Evolutionary conservation across 2,797 vertebrate genomes (phyloP), one percentile per base, ranked within the genome.

Genomic region (Thunnus albacares): DNA sequence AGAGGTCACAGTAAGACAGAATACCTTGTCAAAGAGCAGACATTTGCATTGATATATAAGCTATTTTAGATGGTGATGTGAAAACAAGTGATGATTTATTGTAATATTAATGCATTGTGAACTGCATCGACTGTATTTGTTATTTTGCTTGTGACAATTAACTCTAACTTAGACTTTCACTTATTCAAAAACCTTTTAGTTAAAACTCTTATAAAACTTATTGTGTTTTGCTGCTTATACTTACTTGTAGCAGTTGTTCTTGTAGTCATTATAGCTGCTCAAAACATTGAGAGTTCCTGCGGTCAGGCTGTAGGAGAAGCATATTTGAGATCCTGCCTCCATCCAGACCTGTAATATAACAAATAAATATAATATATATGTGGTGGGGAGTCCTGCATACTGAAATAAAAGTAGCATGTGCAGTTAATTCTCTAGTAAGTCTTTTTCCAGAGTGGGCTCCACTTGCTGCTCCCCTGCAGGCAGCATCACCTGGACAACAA

Each of bases 231-330:
- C 45, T 6, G 18, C 0, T 49, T 3, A 12, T 20, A 67, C 84
- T 52, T 26, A 92, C 90, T 68, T 93, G 52, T 90, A 91, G 55
- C 89, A 92, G 83, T 93, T 88, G 80, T 90, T 92, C 47, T 86
- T 74, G 82, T 85, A 65, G 0, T 70, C 1, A 72, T 89, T 93
- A 17, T 92, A 89, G 70, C 91, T 93, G 22, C 91, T 81, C 56
- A 90, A 49, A 24, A 71, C 81, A 43, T 2, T 75, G 0, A 90
- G 64, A 26, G 9, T 81, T 2, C 93, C 90, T 7, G 8, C 7
- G 5, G 45, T 55, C 68, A 94, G 0, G 47, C 90, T 86, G 41
- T 85, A 91, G 59, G 91, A 92, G 67, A 90, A 92, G 26, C 65
- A 85, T 30, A 91, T 85, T 52, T 92, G 93, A 59, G 87, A 71